These are phyloP conservation scores for Hypocryptadius cinnamomeus DNA, from an alignment of 2,113 vertebrate genomes.

Conservation along the genomic window DNA sequence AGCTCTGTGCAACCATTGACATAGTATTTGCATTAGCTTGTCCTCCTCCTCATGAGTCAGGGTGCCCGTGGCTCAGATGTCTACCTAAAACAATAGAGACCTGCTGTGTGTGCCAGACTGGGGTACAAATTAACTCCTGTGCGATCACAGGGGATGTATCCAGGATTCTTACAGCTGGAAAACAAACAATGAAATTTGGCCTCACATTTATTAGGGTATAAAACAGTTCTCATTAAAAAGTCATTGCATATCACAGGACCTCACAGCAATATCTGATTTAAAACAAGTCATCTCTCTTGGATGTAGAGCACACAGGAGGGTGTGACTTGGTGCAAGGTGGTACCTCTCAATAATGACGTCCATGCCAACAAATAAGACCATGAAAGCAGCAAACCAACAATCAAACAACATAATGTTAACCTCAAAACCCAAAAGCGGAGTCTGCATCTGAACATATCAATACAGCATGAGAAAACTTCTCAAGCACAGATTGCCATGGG, in stretches of 20 bases:
- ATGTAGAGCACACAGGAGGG: not conserved
- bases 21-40: not conserved
- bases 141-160: not conserved
- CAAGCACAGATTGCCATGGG: not conserved
- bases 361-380: not conserved
- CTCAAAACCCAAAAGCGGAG: not conserved
- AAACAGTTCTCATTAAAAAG: not conserved
- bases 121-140: not conserved
- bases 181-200: not conserved
- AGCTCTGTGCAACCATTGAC: not conserved
- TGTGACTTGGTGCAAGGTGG: not conserved
- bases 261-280: not conserved
- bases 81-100: not conserved
- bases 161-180: not conserved
- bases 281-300: not conserved
- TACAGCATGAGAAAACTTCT: not conserved
- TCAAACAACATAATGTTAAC: not conserved
- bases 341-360: not conserved
- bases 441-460: not conserved
- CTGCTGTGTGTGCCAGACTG: not conserved
- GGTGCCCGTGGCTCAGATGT: not conserved
- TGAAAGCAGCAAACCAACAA: not conserved
- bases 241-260: not conserved
- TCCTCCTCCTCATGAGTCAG: not conserved
- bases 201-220: not conserved